phyloP scores from a whole-genome alignment of 2,113 vertebrate species.

The Mandrillus leucophaeus region DNA sequence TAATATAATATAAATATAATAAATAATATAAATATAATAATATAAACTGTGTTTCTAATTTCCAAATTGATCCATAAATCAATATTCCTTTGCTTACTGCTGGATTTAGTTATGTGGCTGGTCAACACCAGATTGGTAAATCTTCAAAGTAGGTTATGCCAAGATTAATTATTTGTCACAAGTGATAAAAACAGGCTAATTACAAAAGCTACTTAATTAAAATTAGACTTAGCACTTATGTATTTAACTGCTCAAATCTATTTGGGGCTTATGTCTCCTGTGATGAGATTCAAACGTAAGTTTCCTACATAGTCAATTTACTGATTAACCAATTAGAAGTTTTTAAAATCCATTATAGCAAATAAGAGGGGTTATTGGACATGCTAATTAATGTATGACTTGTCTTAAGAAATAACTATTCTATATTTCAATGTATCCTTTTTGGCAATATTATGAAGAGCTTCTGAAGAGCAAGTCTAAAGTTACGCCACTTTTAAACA shows the following conservation, averaged over 20 bases:
- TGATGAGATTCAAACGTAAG: constrained; percentile 75
- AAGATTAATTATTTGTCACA: constrained; percentile 51
- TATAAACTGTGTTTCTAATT: not conserved
- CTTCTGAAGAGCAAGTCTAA: not conserved
- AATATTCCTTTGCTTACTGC: not conserved
- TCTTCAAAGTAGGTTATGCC: not conserved
- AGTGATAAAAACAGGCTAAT: constrained; percentile 55
- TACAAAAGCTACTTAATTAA: constrained; percentile 55
- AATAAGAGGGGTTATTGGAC: constrained; percentile 71
- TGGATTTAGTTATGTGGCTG: constrained; percentile 42
- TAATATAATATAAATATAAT: not conserved
- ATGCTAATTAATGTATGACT: constrained; percentile 70
- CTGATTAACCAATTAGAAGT: constrained; percentile 76
- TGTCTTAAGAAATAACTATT: constrained; percentile 78
- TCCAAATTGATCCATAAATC: not conserved
- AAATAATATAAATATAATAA: not conserved
- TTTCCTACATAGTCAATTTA: constrained; percentile 67
- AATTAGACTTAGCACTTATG: constrained; percentile 61
- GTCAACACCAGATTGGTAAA: constrained; percentile 12
- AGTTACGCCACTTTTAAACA: not conserved
- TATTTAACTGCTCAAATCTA: constrained; percentile 58
- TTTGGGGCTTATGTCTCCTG: constrained; percentile 20
- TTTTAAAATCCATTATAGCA: constrained; percentile 58
- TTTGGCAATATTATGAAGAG: not conserved
- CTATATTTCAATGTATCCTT: constrained; percentile 68